Evolutionary conservation across 2,797 vertebrate genomes (phyloP).

Genomic region (Chelidonichthys spinosus): DNA sequence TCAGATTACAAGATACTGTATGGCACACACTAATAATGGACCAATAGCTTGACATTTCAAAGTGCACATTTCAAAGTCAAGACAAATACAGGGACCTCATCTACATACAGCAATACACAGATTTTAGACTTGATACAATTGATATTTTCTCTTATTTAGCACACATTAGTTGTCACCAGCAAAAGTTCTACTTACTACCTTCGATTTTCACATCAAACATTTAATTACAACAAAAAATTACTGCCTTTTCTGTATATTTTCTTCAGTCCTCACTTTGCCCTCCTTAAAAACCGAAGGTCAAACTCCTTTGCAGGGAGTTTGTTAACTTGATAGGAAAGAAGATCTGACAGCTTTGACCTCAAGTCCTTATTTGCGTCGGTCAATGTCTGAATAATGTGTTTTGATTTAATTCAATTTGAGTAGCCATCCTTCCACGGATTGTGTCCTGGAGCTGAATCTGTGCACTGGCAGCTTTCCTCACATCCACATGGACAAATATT

Average conservation of each 20-base stretch:
- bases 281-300: conserved; percentile 33
- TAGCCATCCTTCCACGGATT: conserved; percentile 13
- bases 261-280: conserved; percentile 5
- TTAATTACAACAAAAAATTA: conserved; percentile 42
- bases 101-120: conserved; percentile 60
- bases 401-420: conserved; percentile 51
- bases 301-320: conserved; percentile 25
- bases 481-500: conserved; percentile 17
- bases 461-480: not conserved
- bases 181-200: conserved; percentile 47
- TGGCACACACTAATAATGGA: conserved; percentile 69
- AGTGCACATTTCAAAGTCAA: conserved; percentile 71
- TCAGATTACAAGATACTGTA: conserved; percentile 54
- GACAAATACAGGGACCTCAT: conserved; percentile 66
- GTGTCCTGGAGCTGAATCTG: conserved; percentile 44
- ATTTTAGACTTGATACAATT: conserved; percentile 61
- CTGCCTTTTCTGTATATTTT: not conserved
- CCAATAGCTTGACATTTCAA: conserved; percentile 56
- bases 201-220: conserved; percentile 62
- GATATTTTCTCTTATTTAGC: conserved; percentile 46
- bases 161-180: conserved; percentile 29
- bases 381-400: conserved; percentile 46
- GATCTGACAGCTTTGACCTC: conserved; percentile 58
- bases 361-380: conserved; percentile 52
- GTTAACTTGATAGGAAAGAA: conserved; percentile 42